Conservation (phyloP, 2,888 invertebrate genomes). For the Ormyrus pomaceus region DNA sequence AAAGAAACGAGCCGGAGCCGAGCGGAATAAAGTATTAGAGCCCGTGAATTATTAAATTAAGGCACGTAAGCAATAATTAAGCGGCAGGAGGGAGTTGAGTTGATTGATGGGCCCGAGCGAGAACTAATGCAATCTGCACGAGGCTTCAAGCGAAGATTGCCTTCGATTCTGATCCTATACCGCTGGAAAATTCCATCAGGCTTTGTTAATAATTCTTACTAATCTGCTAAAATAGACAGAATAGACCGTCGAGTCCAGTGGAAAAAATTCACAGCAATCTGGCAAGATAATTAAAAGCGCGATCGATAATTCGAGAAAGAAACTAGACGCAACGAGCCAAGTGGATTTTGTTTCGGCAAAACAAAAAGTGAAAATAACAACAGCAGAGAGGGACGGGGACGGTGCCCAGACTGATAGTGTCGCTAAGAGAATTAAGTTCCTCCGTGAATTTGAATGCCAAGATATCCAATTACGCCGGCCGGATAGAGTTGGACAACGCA, state of each 20-base stretch:
- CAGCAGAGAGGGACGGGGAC: background rate
- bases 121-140: slow-evolving; percentile 25
- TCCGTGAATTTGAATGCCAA: slow-evolving; percentile 58
- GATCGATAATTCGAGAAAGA: slow-evolving; percentile 45
- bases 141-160: background rate
- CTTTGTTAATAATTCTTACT: no score
- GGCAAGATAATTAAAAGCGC: slow-evolving; percentile 40
- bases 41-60: slow-evolving; percentile 48
- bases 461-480: slow-evolving; percentile 58
- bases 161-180: background rate
- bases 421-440: slow-evolving; percentile 56
- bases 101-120: slow-evolving; percentile 32
- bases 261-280: no score
- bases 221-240: no score
- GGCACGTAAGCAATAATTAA: slow-evolving; percentile 52
- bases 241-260: no score
- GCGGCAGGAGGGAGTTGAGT: slow-evolving; percentile 12
- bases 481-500: slow-evolving; percentile 31
- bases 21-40: slow-evolving; percentile 44
- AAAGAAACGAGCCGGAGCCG: slow-evolving; percentile 26
- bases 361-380: slow-evolving; percentile 8
- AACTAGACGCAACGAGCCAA: slow-evolving; percentile 19
- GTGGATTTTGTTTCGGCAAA: slow-evolving; percentile 39
- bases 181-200: no score
- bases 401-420: slow-evolving; percentile 40